A percentile compares a stretch with the other conserved stretches of the same genome.
These are phyloP conservation scores for Riptortus pedestris DNA, from an alignment of 1,140 invertebrate species.

Conservation along the genomic window DNA sequence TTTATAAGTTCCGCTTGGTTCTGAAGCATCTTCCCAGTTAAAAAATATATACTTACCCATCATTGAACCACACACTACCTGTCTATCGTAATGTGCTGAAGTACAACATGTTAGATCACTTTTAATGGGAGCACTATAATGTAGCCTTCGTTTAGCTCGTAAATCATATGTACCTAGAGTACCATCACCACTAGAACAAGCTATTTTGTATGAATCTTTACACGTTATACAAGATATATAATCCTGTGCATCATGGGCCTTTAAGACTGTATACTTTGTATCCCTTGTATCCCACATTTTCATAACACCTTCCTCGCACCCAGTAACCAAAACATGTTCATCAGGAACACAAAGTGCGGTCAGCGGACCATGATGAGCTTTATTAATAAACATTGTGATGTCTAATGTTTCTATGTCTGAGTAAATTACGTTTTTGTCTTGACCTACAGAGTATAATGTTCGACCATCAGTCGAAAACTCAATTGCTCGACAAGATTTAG, in stretches of 20 bases:
- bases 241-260: neutral
- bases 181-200: conserved; percentile 11
- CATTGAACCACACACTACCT: conserved; percentile 4
- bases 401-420: conserved; percentile 2
- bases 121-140: neutral
- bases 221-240: conserved; percentile 8
- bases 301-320: neutral
- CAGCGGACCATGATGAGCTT: conserved; percentile 1
- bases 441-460: neutral
- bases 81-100: neutral
- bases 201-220: conserved; percentile 9
- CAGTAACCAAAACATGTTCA: neutral
- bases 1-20: neutral
- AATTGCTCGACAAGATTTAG: neutral
- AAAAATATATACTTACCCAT: neutral
- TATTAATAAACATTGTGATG: conserved; percentile 9
- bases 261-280: neutral
- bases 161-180: neutral
- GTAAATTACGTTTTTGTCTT: neutral
- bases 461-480: neutral
- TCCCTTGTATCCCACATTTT: conserved; percentile 9
- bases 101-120: conserved; percentile 1
- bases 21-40: conserved; percentile 1
- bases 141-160: neutral
- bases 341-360: neutral